Evolutionary conservation across 2,797 vertebrate genomes (phyloP).

Genomic region (Galagoides demidoff): DNA sequence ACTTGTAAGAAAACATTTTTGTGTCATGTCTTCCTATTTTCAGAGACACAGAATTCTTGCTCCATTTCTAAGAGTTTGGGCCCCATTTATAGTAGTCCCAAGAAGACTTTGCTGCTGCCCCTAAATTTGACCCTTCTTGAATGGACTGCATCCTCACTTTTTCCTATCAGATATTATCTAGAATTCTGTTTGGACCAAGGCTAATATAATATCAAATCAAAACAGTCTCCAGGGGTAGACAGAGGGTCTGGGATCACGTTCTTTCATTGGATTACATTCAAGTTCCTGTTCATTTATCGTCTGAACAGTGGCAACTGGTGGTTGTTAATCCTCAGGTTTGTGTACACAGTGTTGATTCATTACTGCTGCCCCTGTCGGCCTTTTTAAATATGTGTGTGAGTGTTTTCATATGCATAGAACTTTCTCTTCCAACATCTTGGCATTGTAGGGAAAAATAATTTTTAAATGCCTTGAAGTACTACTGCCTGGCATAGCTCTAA

Average conservation of each 20-base stretch:
- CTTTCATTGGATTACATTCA: neutral
- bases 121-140: slow-evolving; percentile 6
- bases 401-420: neutral
- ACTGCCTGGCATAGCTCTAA: neutral
- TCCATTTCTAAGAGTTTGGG: neutral
- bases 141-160: neutral
- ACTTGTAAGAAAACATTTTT: neutral
- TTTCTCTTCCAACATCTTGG: neutral
- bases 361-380: neutral
- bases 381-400: neutral
- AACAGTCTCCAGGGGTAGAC: neutral
- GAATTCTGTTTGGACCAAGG: neutral
- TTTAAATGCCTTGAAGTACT: neutral
- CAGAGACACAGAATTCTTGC: neutral
- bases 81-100: neutral
- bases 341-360: neutral
- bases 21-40: neutral
- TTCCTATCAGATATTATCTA: neutral
- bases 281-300: neutral
- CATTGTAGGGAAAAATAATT: neutral
- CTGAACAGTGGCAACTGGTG: neutral
- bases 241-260: neutral
- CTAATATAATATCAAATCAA: neutral
- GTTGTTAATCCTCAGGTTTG: neutral
- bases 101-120: neutral